phyloP scores from a whole-genome alignment of 2,113 vertebrate species.

The Equus przewalskii region DNA sequence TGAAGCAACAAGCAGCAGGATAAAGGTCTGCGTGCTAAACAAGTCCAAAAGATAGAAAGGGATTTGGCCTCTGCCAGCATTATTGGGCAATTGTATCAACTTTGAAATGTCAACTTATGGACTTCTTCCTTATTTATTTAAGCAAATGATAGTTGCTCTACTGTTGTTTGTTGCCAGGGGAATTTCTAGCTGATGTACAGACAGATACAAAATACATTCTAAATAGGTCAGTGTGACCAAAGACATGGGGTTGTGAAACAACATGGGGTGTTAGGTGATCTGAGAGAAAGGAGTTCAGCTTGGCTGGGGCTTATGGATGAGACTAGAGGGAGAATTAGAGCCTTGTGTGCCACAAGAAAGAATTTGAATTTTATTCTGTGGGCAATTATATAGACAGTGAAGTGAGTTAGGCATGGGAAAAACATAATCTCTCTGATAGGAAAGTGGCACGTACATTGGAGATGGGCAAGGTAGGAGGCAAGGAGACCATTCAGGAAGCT shows the following conservation, averaged over 20 bases:
- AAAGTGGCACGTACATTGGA: neutral
- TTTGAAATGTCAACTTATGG: constrained; percentile 53
- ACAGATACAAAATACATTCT: constrained; percentile 50
- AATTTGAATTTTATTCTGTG: neutral
- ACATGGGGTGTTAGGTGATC: neutral
- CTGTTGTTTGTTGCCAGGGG: constrained; percentile 75
- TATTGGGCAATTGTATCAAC: constrained; percentile 4
- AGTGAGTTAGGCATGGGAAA: neutral
- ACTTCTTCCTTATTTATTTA: constrained; percentile 63
- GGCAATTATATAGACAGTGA: neutral
- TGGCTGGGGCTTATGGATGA: neutral
- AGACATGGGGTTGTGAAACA: neutral
- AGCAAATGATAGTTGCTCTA: constrained; percentile 49
- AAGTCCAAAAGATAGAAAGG: neutral
- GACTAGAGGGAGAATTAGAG: neutral
- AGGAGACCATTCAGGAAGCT: neutral
- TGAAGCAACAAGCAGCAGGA: neutral
- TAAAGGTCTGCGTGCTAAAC: neutral
- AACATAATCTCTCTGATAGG: neutral
- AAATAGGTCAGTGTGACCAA: neutral
- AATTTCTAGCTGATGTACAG: constrained; percentile 38
- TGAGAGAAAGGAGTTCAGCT: neutral
- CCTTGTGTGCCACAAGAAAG: neutral
- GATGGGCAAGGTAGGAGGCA: neutral
- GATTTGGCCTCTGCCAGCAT: neutral